Evolutionary conservation across 2,797 vertebrate species (phyloP).

Genomic region (Gymnothorax reevesii): DNA sequence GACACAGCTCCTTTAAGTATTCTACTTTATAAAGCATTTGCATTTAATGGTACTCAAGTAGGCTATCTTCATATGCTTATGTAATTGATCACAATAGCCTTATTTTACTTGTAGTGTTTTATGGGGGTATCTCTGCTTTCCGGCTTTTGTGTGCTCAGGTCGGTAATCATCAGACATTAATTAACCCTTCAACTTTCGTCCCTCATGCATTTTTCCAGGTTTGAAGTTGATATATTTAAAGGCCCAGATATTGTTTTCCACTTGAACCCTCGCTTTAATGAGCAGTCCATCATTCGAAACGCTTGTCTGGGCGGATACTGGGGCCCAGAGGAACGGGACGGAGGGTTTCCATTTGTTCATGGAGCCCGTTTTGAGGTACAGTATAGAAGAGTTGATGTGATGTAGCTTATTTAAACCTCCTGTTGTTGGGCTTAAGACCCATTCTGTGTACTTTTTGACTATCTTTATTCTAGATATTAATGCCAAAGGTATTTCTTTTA

Average conservation of each 20-base stretch:
- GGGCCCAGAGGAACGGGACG: conserved; percentile 86
- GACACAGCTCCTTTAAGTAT: too few species aligned
- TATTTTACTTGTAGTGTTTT: too few species aligned
- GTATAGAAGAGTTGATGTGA: background rate
- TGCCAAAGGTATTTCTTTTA: background rate
- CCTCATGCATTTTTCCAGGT: conserved; percentile 59
- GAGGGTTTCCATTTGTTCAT: conserved; percentile 76
- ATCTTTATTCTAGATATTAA: background rate
- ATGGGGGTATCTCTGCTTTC: too few species aligned
- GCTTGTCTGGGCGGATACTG: conserved; percentile 72
- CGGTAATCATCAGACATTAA: background rate
- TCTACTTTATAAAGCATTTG: too few species aligned
- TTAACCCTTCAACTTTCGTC: background rate
- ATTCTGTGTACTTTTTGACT: background rate
- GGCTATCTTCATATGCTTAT: too few species aligned
- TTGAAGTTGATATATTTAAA: conserved; percentile 82
- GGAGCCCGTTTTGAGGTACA: conserved; percentile 87
- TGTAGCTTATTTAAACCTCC: background rate
- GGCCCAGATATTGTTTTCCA: conserved; percentile 83
- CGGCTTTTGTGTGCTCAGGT: too few species aligned
- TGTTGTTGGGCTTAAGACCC: background rate
- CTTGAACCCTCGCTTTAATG: conserved; percentile 89
- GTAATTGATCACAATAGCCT: too few species aligned
- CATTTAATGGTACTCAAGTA: too few species aligned
- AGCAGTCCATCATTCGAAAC: conserved; percentile 82